phyloP scores from a whole-genome alignment of 2,113 vertebrate species.

The Muscicapa adusta region DNA sequence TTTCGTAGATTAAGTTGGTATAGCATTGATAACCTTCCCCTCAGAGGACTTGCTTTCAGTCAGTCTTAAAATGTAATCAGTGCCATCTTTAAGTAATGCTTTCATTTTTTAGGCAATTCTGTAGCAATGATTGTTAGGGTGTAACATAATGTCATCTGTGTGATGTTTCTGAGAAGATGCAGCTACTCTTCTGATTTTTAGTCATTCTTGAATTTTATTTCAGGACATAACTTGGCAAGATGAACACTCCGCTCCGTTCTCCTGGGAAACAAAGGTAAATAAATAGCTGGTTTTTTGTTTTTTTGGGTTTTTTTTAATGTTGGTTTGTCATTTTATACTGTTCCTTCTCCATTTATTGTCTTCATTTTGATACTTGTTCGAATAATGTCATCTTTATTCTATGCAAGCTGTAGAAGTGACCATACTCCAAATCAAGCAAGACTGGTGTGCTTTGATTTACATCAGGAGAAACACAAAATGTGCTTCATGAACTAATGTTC shows the following conservation, averaged over 20 bases:
- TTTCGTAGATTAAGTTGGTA: background rate
- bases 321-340: background rate
- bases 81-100: background rate
- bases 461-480: background rate
- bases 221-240: constrained; percentile 98
- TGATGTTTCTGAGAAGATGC: background rate
- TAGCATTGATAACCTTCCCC: background rate
- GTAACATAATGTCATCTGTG: background rate
- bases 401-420: background rate
- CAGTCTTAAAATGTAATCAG: background rate
- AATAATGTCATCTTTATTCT: background rate
- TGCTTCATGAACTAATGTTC: background rate
- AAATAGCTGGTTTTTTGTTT: background rate
- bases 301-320: background rate
- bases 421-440: background rate
- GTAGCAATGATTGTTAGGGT: background rate
- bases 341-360: background rate
- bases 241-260: constrained; percentile 96
- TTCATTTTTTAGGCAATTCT: background rate
- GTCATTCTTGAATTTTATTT: constrained; percentile 66
- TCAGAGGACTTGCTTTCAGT: background rate
- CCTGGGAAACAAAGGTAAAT: constrained; percentile 97
- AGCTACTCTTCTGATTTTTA: constrained; percentile 2
- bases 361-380: background rate
- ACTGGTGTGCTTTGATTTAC: background rate